These are phyloP conservation scores for Molorchus minor DNA, from an alignment of 2,888 invertebrate genomes.

Conservation along the genomic window DNA sequence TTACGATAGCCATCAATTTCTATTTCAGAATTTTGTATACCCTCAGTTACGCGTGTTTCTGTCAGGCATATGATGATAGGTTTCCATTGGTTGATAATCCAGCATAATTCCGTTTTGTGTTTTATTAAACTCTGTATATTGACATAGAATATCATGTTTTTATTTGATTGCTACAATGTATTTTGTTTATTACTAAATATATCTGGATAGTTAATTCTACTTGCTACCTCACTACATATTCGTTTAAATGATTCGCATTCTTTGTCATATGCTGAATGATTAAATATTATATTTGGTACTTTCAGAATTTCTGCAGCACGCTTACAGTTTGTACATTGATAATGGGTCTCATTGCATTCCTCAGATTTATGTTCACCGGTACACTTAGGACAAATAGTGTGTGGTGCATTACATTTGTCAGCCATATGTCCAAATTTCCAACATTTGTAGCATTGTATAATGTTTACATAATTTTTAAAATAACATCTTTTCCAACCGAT, in stretches of 20 bases:
- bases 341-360: background rate
- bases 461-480: background rate
- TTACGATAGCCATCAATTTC: background rate
- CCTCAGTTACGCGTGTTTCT: background rate
- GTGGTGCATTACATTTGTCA: background rate
- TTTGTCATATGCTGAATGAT: background rate
- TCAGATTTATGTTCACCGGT: background rate
- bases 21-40: too few relatives aligned
- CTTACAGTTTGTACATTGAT: background rate
- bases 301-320: background rate
- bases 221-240: background rate
- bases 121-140: too few relatives aligned
- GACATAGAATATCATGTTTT: background rate
- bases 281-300: background rate
- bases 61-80: background rate
- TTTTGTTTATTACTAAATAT: background rate
- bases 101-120: too few relatives aligned
- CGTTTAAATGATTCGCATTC: background rate
- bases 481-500: background rate
- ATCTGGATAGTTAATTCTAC: background rate
- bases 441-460: background rate
- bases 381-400: background rate
- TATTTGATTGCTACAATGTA: background rate
- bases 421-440: background rate
- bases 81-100: background rate